Evolutionary conservation across 2,888 invertebrate genomes (phyloP).

Genomic region (Tetrapedia diversipes): DNA sequence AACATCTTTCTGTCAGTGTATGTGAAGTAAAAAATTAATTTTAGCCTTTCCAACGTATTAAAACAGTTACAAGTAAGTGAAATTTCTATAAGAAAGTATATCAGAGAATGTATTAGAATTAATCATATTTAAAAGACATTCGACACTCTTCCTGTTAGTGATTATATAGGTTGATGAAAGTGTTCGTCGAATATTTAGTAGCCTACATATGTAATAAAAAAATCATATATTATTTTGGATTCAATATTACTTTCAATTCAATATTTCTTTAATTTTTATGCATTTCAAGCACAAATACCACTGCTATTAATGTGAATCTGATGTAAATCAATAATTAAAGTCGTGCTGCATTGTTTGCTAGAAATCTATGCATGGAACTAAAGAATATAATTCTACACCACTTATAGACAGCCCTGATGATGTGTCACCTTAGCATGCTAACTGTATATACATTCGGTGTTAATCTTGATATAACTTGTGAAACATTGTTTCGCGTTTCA

Average conservation of each 20-base stretch:
- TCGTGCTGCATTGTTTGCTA: not conserved
- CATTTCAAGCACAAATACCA: not conserved
- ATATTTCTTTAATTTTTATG: not conserved
- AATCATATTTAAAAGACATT: not conserved
- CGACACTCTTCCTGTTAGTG: not conserved
- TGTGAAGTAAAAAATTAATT: not conserved
- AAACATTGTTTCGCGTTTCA: not conserved
- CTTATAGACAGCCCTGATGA: constrained; percentile 33
- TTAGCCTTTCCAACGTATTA: not conserved
- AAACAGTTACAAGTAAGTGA: not conserved
- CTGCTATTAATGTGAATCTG: not conserved
- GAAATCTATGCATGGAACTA: not conserved
- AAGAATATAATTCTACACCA: not conserved
- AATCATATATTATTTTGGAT: not conserved
- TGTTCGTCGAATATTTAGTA: not conserved
- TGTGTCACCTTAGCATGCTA: constrained; percentile 6
- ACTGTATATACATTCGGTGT: constrained; percentile 3
- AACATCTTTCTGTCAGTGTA: not conserved
- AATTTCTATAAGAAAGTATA: not conserved
- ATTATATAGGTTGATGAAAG: not conserved
- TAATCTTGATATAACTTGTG: constrained; percentile 4
- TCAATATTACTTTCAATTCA: not conserved
- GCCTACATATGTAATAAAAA: not conserved
- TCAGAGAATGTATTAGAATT: constrained; percentile 5
- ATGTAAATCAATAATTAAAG: not conserved